A percentile compares a stretch with the other conserved stretches of the same genome.
Evolutionary conservation across 2,888 invertebrate species (phyloP).

Genomic region (Hymenopus coronatus): DNA sequence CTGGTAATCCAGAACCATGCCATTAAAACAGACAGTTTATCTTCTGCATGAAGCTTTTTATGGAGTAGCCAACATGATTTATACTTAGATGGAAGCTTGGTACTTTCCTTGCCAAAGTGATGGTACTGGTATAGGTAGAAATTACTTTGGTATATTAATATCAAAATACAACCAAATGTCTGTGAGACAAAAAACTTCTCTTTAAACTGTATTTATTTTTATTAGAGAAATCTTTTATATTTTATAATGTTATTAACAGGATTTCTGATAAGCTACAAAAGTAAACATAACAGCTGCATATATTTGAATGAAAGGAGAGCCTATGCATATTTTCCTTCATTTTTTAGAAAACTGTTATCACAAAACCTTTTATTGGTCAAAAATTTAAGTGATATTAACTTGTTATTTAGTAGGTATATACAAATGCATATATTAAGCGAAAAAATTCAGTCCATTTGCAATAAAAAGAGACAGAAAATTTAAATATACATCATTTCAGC

Average conservation of each 20-base stretch:
- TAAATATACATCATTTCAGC: constrained; percentile 98
- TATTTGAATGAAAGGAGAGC: neutral
- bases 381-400: neutral
- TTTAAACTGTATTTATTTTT: neutral
- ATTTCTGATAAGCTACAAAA: neutral
- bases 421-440: neutral
- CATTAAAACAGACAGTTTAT: no score
- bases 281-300: neutral
- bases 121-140: no score
- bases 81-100: no score
- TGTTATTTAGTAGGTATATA: neutral
- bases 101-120: no score
- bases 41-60: no score
- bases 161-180: neutral
- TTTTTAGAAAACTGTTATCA: neutral
- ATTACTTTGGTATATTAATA: no score
- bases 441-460: neutral
- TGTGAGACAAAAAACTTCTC: neutral
- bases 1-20: no score
- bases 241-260: neutral
- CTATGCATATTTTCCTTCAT: neutral
- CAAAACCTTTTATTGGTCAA: neutral
- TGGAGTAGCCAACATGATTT: no score
- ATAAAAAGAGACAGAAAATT: constrained; percentile 36
- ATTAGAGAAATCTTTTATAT: neutral